A percentile compares a stretch with the other conserved stretches of the same genome.
Evolutionary conservation across 1,140 invertebrate genomes (phyloP).

Genomic region (Mylabris phalerata): DNA sequence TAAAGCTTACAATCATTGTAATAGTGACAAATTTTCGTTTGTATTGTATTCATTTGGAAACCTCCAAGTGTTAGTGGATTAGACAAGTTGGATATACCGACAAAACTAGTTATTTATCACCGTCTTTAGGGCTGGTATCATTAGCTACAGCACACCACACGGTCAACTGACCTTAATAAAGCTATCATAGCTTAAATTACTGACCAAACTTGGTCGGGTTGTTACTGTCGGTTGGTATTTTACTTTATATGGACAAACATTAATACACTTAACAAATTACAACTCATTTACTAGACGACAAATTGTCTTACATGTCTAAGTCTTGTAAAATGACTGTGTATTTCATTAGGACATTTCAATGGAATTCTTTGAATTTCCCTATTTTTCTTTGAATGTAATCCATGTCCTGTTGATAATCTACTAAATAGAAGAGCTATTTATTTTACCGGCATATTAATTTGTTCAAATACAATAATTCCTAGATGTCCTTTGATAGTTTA

Average conservation of each 20-base stretch:
- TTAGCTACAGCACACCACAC: conserved; percentile 18
- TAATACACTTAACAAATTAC: conserved; percentile 6
- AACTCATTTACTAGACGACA: conserved; percentile 1
- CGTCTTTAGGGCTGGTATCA: conserved; percentile 19
- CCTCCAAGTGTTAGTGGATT: conserved; percentile 25
- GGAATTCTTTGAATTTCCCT: neutral
- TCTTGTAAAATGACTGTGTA: neutral
- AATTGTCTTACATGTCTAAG: conserved; percentile 6
- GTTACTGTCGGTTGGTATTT: neutral
- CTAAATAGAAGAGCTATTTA: too few relatives aligned
- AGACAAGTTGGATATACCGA: neutral
- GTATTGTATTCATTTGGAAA: conserved; percentile 23
- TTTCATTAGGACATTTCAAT: neutral
- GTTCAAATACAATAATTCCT: too few relatives aligned
- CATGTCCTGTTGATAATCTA: too few relatives aligned
- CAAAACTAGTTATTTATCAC: conserved; percentile 28
- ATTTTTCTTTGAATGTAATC: too few relatives aligned
- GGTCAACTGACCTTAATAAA: conserved; percentile 23
- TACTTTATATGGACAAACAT: conserved; percentile 1
- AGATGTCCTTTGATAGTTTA: too few relatives aligned
- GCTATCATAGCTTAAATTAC: conserved; percentile 23
- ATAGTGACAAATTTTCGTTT: too few relatives aligned
- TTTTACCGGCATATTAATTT: too few relatives aligned
- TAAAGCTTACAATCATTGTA: too few relatives aligned
- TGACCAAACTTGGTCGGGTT: neutral